Conservation (phyloP, 2,797 vertebrate species). For the Fringilla coelebs region DNA sequence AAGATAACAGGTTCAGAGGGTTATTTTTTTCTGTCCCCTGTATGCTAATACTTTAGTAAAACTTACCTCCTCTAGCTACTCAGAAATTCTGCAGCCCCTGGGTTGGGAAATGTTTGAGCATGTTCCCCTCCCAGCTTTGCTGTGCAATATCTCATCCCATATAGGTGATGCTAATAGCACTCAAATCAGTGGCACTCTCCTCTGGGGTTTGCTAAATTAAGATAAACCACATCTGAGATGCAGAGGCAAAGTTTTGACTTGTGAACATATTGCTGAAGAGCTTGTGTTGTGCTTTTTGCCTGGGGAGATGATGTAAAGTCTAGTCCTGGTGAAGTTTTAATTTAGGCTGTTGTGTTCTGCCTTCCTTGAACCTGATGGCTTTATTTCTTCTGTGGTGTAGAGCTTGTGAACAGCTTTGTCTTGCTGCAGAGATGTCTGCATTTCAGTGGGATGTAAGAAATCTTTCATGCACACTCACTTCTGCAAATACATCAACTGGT, state of each 20-base stretch:
- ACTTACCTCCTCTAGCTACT: not conserved
- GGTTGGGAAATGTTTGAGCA: not conserved
- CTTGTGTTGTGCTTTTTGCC: not conserved
- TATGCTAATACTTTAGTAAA: not conserved
- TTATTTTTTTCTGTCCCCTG: not conserved
- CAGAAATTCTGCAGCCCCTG: not conserved
- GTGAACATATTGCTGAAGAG: not conserved
- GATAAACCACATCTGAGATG: not conserved
- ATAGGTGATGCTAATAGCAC: not conserved
- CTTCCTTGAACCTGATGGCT: not conserved
- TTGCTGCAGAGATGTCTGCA: not conserved
- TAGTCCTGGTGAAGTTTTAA: not conserved
- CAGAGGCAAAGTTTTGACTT: not conserved
- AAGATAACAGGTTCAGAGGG: not conserved
- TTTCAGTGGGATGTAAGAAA: not conserved
- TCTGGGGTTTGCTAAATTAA: not conserved
- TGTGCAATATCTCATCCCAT: not conserved
- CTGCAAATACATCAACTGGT: not conserved
- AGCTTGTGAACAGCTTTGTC: not conserved
- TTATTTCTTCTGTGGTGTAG: not conserved
- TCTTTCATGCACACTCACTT: not conserved
- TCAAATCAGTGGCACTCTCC: not conserved
- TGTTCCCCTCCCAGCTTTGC: not conserved
- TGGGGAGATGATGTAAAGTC: not conserved
- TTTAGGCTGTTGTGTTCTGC: not conserved